Evolutionary conservation across 2,888 invertebrate species (phyloP), one percentile per base, ranked within the genome.

Genomic region (Hylaea fasciaria): DNA sequence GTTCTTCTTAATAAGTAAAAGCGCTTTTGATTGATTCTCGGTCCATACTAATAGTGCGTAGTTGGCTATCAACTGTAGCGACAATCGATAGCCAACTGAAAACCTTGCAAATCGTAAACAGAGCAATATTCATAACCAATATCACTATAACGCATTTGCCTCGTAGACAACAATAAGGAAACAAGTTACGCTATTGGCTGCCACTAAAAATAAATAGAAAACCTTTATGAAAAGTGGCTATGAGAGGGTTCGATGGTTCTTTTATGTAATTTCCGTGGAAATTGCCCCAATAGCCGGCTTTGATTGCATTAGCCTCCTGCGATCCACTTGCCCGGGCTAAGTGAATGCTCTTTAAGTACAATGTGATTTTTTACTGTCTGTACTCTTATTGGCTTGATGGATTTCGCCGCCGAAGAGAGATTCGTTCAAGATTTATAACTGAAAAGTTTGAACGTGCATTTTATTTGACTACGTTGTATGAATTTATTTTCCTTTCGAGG

Each of bases 201-300:
- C 57, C 62, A 71, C 73, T 76, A 75, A 78, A 78, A 76, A 73
- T 76, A 78, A 74, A 76, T 73, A 74, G 70, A 68, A 71, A 77
- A 78, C 74, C 71, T 74, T 72, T 76, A 77, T 75, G 74, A 77
- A 71, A 73, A 73, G 69, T 65, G 71, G 65, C 69, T 62, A 70
- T 61, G 59, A 67, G 61, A 62, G 65, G 72, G 61, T 67, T 66
- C 68, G 68, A 74, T 72, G 72, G 75, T 69, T 72, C 75, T 70
- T 81, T 85, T 82, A 83, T 80, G 74, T 76, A 78, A 83, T 83
- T 83, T 80, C 72, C 77, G 73, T 74, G 73, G 76, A 81, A 83
- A 83, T 85, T 79, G 81, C 78, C 71, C 77, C 79, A 80, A 83
- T 78, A 76, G 78, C 74, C 70, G 66, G 68, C 65, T 63, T 73